phyloP scores from a whole-genome alignment of 2,113 vertebrate species.

The Vulpes vulpes region DNA sequence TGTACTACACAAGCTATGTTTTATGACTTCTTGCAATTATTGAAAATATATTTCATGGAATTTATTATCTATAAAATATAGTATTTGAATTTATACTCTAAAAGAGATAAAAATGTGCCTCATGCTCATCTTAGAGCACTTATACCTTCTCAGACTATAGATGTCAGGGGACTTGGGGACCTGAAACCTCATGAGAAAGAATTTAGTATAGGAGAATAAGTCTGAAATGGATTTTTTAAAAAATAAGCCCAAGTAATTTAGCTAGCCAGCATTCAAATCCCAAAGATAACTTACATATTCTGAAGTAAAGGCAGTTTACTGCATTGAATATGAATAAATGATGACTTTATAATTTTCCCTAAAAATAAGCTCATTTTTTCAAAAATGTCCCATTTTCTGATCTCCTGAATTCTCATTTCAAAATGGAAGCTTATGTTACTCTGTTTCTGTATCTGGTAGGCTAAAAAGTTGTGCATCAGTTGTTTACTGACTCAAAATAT shows the following conservation, averaged over 20 bases:
- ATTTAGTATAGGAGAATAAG: neutral
- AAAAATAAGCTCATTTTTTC: neutral
- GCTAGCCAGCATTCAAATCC: neutral
- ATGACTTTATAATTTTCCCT: neutral
- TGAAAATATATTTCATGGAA: neutral
- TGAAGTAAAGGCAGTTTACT: neutral
- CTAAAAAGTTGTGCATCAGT: neutral
- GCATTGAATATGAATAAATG: neutral
- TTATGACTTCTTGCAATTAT: neutral
- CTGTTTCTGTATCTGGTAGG: neutral
- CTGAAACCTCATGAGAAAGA: neutral
- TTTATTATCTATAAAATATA: neutral
- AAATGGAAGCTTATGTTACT: neutral
- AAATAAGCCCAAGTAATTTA: slow-evolving; percentile 26
- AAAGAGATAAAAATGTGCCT: neutral
- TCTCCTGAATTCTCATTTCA: neutral
- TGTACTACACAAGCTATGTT: neutral
- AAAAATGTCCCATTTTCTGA: neutral
- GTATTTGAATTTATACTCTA: neutral
- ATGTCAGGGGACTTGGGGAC: neutral
- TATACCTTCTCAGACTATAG: neutral
- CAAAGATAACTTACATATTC: slow-evolving; percentile 33
- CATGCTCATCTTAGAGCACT: neutral
- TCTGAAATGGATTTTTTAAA: neutral
- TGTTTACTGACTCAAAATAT: neutral